Evolutionary conservation across 2,797 vertebrate species (phyloP), one percentile per base, ranked within the genome.

Genomic region (Anomalospiza imberbis): DNA sequence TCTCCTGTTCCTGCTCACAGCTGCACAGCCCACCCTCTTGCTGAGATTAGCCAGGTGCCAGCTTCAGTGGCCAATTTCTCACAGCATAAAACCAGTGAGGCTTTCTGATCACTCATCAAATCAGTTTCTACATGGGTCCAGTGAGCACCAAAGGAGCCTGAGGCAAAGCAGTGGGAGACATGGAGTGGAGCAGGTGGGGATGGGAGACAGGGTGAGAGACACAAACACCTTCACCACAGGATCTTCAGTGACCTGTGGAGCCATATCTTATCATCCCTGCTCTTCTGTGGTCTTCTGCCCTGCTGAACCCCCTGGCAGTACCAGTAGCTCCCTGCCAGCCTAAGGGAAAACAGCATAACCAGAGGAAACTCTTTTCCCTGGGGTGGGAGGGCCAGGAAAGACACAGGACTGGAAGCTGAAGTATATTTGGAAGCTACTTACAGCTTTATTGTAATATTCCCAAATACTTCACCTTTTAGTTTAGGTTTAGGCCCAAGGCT

Each of bases 71-170:
- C 15, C 8, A 2, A 48, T 77, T 82, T 40, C 31, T 26, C 31
- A 67, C 51, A 54, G 55, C 19, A 36, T 10, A 20, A 44, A 76
- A 70, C 10, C 8, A 68, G 31, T 2, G 22, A 71, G 53, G 50
- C 17, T 88, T 85, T 77, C 83, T 67, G 10, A 17, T 55, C 44
- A 38, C 8, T 48, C 22, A 31, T 38, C 78, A 50, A 47, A 87
- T 65, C 42, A 4, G 21, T 20, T 78, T 55, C 34, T 45, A 0
- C 0, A 0, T 0, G 3, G 25, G 13, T 70, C 31, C n/a, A 66
- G n/a, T 2, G 26, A 47, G 50, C 42, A 68, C 20, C 32, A 22
- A 53, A 79, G n/a, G 51, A 83, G 11, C 13, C 50, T 36, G 58
- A 85, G n/a, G 44, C 7, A 44, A 78, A 82, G 62, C 38, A 38